Conservation (phyloP, 2,113 vertebrate species). For the Monarcha castaneiventris region DNA sequence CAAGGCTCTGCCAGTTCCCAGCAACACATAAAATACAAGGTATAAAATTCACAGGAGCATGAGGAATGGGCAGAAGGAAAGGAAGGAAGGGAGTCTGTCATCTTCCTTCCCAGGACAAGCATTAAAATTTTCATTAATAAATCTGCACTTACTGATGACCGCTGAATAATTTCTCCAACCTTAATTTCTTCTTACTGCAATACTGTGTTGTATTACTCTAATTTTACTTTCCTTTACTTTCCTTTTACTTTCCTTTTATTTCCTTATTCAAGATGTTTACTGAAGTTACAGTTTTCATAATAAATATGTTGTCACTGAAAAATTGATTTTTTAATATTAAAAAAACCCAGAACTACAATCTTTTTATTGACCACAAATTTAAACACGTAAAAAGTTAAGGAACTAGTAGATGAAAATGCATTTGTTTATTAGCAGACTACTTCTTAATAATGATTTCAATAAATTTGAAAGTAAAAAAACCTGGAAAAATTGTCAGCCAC, state of each 20-base stretch:
- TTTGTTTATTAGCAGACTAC: background rate
- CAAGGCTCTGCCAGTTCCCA: background rate
- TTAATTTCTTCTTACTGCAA: conserved; percentile 4
- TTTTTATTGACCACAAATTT: background rate
- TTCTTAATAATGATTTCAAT: background rate
- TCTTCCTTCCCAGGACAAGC: conserved; percentile 3
- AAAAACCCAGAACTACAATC: background rate
- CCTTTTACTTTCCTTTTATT: background rate
- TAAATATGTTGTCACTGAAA: background rate
- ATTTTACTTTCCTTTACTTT: background rate
- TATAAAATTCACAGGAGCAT: background rate
- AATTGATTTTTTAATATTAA: background rate
- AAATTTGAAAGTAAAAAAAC: background rate
- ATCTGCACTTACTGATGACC: conserved; percentile 14
- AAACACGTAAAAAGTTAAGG: background rate
- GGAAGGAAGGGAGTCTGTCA: background rate
- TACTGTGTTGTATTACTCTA: background rate
- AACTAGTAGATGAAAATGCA: background rate
- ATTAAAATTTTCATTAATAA: conserved; percentile 30
- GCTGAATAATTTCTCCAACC: conserved; percentile 16
- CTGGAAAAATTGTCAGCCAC: background rate
- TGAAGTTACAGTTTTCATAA: background rate
- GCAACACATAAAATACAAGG: background rate
- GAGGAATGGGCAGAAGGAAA: background rate
- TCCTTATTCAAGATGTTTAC: background rate